Evolutionary conservation across 1,140 invertebrate species (phyloP).

Genomic region (Trichonephila inaurata): DNA sequence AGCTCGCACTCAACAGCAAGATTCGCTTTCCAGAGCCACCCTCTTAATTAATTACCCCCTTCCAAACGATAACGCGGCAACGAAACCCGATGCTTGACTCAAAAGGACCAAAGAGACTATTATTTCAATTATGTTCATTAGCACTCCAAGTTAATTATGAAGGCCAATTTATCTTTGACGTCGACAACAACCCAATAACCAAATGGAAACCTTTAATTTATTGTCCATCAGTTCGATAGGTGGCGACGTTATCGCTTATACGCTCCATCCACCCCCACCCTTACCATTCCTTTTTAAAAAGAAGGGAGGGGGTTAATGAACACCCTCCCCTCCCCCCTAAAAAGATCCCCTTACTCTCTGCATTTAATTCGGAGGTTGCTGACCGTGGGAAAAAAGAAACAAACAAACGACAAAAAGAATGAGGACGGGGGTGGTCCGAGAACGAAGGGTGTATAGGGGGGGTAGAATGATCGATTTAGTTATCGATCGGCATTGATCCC

Average conservation of each 20-base stretch:
- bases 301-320: constrained; percentile 32
- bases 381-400: constrained; percentile 29
- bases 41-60: too few relatives aligned
- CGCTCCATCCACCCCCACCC: neutral
- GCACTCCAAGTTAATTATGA: neutral
- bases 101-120: neutral
- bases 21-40: too few relatives aligned
- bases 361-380: constrained; percentile 6
- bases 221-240: constrained; percentile 6
- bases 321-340: neutral
- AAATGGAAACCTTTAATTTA: constrained; percentile 2
- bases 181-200: neutral
- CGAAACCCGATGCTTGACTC: neutral
- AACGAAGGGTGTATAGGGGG: neutral
- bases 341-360: neutral
- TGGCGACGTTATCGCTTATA: constrained; percentile 30
- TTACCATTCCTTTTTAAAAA: neutral
- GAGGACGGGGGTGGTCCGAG: neutral
- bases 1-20: too few relatives aligned
- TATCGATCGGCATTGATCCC: constrained; percentile 55
- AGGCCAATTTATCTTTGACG: neutral
- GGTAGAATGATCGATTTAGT: constrained; percentile 34
- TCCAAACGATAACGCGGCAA: neutral
- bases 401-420: neutral
- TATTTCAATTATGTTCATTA: constrained; percentile 8